Conservation (phyloP, 2,797 vertebrate species). For the Betta splendens region DNA sequence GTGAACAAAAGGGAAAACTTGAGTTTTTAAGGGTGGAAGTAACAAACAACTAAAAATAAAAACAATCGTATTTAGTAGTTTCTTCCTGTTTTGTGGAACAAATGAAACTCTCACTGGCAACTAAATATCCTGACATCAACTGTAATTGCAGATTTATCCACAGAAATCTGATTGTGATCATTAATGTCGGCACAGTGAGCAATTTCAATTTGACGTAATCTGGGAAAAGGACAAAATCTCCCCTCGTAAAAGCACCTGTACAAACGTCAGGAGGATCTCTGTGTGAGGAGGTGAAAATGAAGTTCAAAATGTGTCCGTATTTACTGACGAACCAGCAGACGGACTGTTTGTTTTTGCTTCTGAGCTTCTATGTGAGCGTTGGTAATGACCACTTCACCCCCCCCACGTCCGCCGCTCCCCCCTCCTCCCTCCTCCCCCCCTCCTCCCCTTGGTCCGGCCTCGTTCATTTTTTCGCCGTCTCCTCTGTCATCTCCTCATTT, state of each 20-base stretch:
- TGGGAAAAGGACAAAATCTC: constrained; percentile 18
- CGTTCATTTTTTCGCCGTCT: constrained; percentile 32
- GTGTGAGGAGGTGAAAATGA: constrained; percentile 23
- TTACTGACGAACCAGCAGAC: constrained; percentile 39
- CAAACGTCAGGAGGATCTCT: constrained; percentile 21
- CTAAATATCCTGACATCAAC: constrained; percentile 10
- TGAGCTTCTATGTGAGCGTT: constrained; percentile 62
- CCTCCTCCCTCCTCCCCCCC: constrained; percentile 32
- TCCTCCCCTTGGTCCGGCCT: constrained; percentile 2
- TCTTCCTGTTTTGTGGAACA: background rate
- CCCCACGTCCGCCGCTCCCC: constrained; percentile 5
- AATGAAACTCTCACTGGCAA: constrained; percentile 1
- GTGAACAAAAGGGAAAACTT: constrained; percentile 7
- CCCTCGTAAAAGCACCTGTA: constrained; percentile 42
- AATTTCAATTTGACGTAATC: constrained; percentile 21
- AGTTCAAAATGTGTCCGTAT: constrained; percentile 20
- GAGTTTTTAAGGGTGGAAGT: constrained; percentile 1
- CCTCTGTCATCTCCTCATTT: constrained; percentile 52
- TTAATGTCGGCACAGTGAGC: constrained; percentile 20
- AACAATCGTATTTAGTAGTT: constrained; percentile 1
- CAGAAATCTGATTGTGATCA: constrained; percentile 17
- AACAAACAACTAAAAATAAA: constrained; percentile 3
- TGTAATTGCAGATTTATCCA: too few relatives aligned
- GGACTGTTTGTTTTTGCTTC: constrained; percentile 66
- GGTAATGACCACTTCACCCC: constrained; percentile 67